These are phyloP conservation scores for Eucriotettix oculatus DNA, from an alignment of 2,888 invertebrate genomes.

Conservation along the genomic window DNA sequence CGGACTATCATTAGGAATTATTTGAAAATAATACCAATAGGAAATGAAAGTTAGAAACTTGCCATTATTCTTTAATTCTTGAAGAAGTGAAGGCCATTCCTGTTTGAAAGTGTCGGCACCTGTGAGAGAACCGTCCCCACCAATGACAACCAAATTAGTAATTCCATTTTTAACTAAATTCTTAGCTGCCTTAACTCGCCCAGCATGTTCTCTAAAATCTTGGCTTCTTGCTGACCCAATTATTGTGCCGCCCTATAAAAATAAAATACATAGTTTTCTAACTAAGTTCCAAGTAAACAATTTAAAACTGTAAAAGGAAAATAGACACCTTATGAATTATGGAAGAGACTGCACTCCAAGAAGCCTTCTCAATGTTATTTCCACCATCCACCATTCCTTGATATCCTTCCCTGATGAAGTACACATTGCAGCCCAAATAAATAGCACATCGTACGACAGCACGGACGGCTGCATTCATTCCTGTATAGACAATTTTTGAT, in stretches of 20 bases:
- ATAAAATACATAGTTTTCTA: background rate
- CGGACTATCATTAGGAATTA: no score
- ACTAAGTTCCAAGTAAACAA: no score
- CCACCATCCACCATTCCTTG: conserved; percentile 97
- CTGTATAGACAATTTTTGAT: conserved; percentile 30
- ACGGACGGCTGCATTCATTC: conserved; percentile 98
- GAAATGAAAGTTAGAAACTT: no score
- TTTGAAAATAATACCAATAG: no score
- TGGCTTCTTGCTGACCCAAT: conserved; percentile 95
- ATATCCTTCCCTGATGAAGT: conserved; percentile 59
- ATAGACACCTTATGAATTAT: conserved; percentile 71
- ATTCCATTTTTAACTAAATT: conserved; percentile 79
- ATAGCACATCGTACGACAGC: conserved; percentile 98
- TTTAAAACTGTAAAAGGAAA: no score
- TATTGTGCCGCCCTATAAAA: conserved; percentile 73
- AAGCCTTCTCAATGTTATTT: conserved; percentile 83
- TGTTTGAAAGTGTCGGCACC: conserved; percentile 90
- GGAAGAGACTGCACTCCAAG: conserved; percentile 93
- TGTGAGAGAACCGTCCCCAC: conserved; percentile 96
- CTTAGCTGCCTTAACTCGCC: conserved; percentile 80
- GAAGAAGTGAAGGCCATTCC: conserved; percentile 79
- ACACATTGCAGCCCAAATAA: conserved; percentile 91
- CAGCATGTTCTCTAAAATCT: conserved; percentile 75
- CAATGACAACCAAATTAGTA: conserved; percentile 91
- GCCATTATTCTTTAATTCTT: conserved; percentile 42